Base-by-base conservation (phyloP, 2,888 invertebrate genomes). In the Apamea sordens region DNA sequence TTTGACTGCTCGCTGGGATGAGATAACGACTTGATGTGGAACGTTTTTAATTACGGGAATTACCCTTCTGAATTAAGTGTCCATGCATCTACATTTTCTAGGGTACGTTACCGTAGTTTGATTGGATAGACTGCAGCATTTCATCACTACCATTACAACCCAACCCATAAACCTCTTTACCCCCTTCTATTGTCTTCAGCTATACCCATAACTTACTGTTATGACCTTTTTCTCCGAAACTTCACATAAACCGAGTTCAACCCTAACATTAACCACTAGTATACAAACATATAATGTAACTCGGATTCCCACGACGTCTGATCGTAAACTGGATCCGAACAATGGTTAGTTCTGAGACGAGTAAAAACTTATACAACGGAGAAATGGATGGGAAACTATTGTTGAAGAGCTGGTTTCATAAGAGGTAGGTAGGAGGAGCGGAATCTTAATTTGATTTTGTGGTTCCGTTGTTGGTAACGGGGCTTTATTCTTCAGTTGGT, bases 361-460 rank as follows among this genome's bases (percentile, higher is more conserved):
- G 72, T 75, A 87, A 88, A 89, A 85, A 82, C 76, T 89, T 89
- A 80, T 81, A 83, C 90, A 89, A 89, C 90, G 82, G 89, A 88
- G 89, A 89, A 89, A 89, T 89, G 90, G 78, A 79, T 89, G 89
- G 56, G 89, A 89, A 86, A 72, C 89, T 70, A 89, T 89, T 89
- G 89, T 89, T 79, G 5, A 59, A 59, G 84, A 71, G 63, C 69
- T 47, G 56, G 89, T 86, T 89, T 86, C 83, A 85, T 89, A 86
- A 89, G 87, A 81, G 75, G 76, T 70, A n/a, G n/a, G n/a, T n/a
- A n/a, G n/a, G n/a, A n/a, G n/a, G n/a, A n/a, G 80, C 77, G 75
- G 81, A 79, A 81, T 80, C 84, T 82, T 86, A 88, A 84, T 84
- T 79, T 68, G 76, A 72, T 80, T 74, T 73, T 56, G 79, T 77